Evolutionary conservation across 2,888 invertebrate species (phyloP), one percentile per base, ranked within the genome.

Genomic region (Chrysina gloriosa): DNA sequence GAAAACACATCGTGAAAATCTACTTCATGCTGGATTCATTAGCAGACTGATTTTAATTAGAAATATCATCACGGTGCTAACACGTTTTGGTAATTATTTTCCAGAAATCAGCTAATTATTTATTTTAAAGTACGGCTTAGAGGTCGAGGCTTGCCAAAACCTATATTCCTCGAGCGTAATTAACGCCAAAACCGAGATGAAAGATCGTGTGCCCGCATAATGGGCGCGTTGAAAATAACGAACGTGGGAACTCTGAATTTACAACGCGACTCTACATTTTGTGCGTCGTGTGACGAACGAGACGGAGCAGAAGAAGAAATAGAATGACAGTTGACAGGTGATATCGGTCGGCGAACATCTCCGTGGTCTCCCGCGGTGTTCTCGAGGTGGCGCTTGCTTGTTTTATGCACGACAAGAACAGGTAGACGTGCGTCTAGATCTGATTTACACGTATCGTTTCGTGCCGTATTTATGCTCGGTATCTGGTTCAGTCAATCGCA

Each of bases 301-400:
- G 36, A 36, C n/a, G n/a, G 14, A n/a, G 14, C n/a, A 14, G 14
- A 1, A 21, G 45, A 45, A 63, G 68, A 56, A 63, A 45, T 54
- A 54, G 68, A 68, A 68, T 64, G 68, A 68, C 68, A 68, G 68
- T 56, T 68, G 68, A 68, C 68, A 64, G 68, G 68, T 68, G 68
- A 64, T 68, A 68, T 68, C 68, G 64, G 68, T 63, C 42, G 45
- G 45, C 7, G 21, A 19, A 45, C 45, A 45, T 45, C 68, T 68
- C 56, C 68, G 68, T 68, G 68, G 68, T 56, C 68, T 68, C 68
- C 68, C 64, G 68, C 63, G 47, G 68, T 63, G 68, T 61, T 64
- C 63, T 23, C 52, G 63, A 68, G 68, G 68, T 68, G 68, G 68
- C 68, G 64, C 68, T 68, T 52, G 64, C 64, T 7, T 45, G 52